Conservation (phyloP, 2,113 vertebrate species). For the Leucoraja erinaceus region DNA sequence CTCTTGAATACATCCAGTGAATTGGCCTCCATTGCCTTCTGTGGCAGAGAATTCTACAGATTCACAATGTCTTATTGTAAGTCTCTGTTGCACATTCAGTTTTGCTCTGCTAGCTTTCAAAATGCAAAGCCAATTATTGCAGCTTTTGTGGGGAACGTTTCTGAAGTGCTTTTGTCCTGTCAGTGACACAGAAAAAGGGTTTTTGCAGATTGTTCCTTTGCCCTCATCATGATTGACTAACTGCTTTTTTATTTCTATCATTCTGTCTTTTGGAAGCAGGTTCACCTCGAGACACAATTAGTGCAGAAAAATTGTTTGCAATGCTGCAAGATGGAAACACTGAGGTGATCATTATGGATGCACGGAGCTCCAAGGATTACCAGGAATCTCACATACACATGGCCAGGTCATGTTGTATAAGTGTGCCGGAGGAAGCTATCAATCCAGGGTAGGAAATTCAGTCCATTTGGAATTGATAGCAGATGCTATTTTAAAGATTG, state of each 20-base stretch:
- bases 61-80: no score
- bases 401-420: conserved; percentile 62
- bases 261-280: neutral
- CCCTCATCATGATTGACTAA: no score
- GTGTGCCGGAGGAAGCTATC: conserved; percentile 84
- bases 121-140: no score
- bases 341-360: conserved; percentile 84
- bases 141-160: no score
- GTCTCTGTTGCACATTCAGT: no score
- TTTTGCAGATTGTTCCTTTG: neutral
- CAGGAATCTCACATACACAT: conserved; percentile 78
- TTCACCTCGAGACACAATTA: conserved; percentile 64
- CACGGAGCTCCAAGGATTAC: conserved; percentile 70
- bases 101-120: no score
- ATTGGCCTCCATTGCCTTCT: no score
- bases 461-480: neutral
- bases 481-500: neutral
- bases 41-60: no score
- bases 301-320: conserved; percentile 77
- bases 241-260: neutral
- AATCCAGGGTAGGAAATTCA: conserved; percentile 70
- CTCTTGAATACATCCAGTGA: no score
- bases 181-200: neutral
- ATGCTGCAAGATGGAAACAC: conserved; percentile 80
- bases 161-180: no score